phyloP scores from a whole-genome alignment of 2,888 invertebrate species.

The Hyalella azteca region DNA sequence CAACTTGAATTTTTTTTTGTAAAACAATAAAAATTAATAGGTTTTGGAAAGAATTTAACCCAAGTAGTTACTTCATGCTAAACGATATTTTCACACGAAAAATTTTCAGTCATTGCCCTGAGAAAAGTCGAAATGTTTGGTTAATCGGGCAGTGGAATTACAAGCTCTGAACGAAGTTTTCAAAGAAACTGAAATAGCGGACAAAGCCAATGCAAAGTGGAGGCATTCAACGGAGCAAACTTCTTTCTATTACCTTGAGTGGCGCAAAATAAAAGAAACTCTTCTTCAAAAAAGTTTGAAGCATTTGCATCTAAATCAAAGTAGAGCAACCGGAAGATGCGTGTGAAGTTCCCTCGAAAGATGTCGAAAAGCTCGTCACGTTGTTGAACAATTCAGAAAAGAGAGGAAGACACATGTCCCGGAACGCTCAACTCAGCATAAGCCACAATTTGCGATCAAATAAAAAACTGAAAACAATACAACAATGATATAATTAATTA shows the following conservation, averaged over 20 bases:
- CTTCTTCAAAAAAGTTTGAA: conserved; percentile 9
- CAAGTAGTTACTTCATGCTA: too few relatives aligned
- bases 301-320: conserved; percentile 31
- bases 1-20: too few relatives aligned
- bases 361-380: not conserved
- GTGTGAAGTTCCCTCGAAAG: not conserved
- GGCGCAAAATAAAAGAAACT: conserved; percentile 29
- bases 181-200: conserved; percentile 8
- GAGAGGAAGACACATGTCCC: too few relatives aligned
- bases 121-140: not conserved
- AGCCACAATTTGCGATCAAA: not conserved
- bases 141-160: not conserved
- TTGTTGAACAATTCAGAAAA: not conserved
- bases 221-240: conserved; percentile 22
- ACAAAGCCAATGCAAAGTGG: conserved; percentile 37
- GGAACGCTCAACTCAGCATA: not conserved
- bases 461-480: not conserved
- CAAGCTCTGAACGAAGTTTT: not conserved
- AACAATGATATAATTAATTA: too few relatives aligned
- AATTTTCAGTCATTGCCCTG: not conserved
- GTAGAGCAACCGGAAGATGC: not conserved
- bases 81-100: not conserved
- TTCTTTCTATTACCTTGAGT: conserved; percentile 31
- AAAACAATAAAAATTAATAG: too few relatives aligned
- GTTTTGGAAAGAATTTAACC: too few relatives aligned